phyloP scores from a whole-genome alignment of 2,113 vertebrate species.

The Sander lucioperca region DNA sequence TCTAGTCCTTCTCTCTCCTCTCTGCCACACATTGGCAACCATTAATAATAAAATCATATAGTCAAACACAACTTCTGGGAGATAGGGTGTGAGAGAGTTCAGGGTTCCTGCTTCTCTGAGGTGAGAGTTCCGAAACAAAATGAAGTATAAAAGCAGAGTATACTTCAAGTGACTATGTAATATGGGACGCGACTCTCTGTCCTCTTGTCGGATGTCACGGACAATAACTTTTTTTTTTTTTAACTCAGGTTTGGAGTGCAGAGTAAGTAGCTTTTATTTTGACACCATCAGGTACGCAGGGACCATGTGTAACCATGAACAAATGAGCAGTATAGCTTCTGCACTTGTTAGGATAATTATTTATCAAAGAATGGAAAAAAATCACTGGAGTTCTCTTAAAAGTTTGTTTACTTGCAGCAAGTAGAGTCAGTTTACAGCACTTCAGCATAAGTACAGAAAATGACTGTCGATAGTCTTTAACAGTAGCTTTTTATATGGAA shows the following conservation, averaged over 20 bases:
- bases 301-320: slow-evolving; percentile 43
- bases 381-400: too few relatives aligned
- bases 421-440: too few relatives aligned
- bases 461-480: too few relatives aligned
- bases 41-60: slow-evolving; percentile 77
- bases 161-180: slow-evolving; percentile 61
- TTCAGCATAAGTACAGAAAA: too few relatives aligned
- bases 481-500: too few relatives aligned
- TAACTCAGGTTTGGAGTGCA: slow-evolving; percentile 65
- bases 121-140: slow-evolving; percentile 62
- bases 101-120: slow-evolving; percentile 55
- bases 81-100: slow-evolving; percentile 60
- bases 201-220: slow-evolving; percentile 48
- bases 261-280: slow-evolving; percentile 71
- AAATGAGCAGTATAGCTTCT: slow-evolving; percentile 60
- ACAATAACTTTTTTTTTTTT: slow-evolving; percentile 70
- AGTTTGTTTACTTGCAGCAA: too few relatives aligned
- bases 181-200: slow-evolving; percentile 55
- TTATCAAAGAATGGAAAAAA: too few relatives aligned
- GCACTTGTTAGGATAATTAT: background rate
- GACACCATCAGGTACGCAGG: slow-evolving; percentile 57
- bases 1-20: slow-evolving; percentile 47
- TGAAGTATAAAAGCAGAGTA: slow-evolving; percentile 58
- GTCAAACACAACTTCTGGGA: slow-evolving; percentile 73
- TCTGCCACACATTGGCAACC: slow-evolving; percentile 63